phyloP scores from a whole-genome alignment of 2,888 invertebrate species.

The Dryomyza anilis region DNA sequence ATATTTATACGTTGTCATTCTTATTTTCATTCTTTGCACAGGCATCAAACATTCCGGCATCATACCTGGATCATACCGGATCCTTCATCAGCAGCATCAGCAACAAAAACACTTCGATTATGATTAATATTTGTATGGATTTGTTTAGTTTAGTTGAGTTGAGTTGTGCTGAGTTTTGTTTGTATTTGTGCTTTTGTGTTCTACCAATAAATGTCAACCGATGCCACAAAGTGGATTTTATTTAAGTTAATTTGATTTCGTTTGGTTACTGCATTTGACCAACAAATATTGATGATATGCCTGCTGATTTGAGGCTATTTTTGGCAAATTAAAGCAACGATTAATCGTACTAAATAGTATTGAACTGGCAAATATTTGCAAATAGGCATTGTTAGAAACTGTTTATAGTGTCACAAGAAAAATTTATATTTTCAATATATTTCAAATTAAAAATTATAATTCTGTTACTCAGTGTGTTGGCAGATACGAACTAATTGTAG shows the following conservation, averaged over 20 bases:
- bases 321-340: too few relatives aligned
- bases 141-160: slow-evolving; percentile 18
- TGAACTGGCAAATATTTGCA: too few relatives aligned
- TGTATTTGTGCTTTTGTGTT: slow-evolving; percentile 28
- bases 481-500: too few relatives aligned
- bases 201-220: slow-evolving; percentile 30
- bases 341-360: too few relatives aligned
- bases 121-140: slow-evolving; percentile 29
- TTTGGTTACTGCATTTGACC: slow-evolving; percentile 1
- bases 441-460: too few relatives aligned
- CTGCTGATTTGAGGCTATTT: too few relatives aligned
- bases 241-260: slow-evolving; percentile 32
- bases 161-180: not conserved
- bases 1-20: slow-evolving; percentile 34
- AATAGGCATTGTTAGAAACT: too few relatives aligned
- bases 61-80: slow-evolving; percentile 9
- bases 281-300: not conserved
- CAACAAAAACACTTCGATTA: too few relatives aligned
- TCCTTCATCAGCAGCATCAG: slow-evolving; percentile 25
- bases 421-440: too few relatives aligned
- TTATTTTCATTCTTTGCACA: slow-evolving; percentile 21
- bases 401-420: too few relatives aligned
- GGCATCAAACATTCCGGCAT: slow-evolving; percentile 28
- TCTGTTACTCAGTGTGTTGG: too few relatives aligned
- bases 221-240: slow-evolving; percentile 33